phyloP scores from a whole-genome alignment of 2,888 invertebrate species.

The Nemotelus pantherinus region DNA sequence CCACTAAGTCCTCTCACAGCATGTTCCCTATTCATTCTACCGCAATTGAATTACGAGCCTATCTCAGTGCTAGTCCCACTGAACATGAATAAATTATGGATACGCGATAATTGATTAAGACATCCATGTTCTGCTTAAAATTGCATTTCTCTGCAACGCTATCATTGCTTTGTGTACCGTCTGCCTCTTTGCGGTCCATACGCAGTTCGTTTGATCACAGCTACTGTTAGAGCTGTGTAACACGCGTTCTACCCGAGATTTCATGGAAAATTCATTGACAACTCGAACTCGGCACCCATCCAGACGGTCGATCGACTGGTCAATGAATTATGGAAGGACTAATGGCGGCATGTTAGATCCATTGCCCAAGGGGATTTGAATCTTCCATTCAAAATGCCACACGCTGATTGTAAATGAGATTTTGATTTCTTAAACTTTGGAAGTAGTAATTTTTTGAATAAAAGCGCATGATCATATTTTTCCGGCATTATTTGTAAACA shows the following conservation, averaged over 20 bases:
- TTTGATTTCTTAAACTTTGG: too few species aligned
- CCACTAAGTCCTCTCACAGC: too few species aligned
- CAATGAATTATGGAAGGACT: conserved; percentile 8
- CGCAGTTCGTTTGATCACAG: not conserved
- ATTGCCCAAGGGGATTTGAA: conserved; percentile 5
- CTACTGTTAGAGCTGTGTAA: not conserved
- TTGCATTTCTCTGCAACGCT: too few species aligned
- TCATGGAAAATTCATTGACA: conserved; percentile 16
- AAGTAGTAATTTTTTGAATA: too few species aligned
- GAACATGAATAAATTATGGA: conserved; percentile 4
- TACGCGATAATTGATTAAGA: conserved; percentile 18
- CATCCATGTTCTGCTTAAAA: conserved; percentile 7
- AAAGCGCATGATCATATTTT: too few species aligned
- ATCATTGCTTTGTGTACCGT: too few species aligned
- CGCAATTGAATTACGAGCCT: too few species aligned
- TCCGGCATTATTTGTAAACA: too few species aligned
- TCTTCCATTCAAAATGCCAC: conserved; percentile 18
- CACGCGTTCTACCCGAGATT: not conserved
- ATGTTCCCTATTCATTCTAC: too few species aligned
- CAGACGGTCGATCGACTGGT: not conserved
- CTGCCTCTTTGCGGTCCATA: too few species aligned
- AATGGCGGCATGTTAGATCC: conserved; percentile 16
- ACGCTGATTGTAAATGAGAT: not conserved
- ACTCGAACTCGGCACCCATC: not conserved
- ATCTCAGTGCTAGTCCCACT: too few species aligned